Evolutionary conservation across 2,113 vertebrate genomes (phyloP).

Genomic region (Pluvianellus socialis): DNA sequence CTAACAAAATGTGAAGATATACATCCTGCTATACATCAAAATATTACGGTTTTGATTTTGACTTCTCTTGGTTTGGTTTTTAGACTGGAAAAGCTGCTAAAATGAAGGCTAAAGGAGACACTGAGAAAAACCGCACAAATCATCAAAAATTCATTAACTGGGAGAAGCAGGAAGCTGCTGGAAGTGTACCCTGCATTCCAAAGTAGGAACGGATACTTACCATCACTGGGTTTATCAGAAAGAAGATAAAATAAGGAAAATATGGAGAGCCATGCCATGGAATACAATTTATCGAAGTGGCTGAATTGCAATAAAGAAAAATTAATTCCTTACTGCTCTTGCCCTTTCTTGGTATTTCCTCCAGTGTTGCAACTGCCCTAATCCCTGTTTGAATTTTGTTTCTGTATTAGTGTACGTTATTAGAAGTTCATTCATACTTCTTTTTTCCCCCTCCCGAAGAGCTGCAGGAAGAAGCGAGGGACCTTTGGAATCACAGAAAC

Average conservation of each 20-base stretch:
- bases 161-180: background rate
- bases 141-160: background rate
- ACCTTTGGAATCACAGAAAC: background rate
- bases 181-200: background rate
- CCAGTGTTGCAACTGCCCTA: background rate
- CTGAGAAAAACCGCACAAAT: background rate
- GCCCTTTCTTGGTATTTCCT: background rate
- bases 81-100: conserved; percentile 30
- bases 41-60: background rate
- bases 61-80: background rate
- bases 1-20: background rate
- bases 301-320: background rate
- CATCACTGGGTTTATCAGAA: conserved; percentile 65
- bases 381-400: background rate
- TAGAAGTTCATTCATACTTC: background rate
- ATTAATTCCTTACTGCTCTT: background rate
- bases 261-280: background rate
- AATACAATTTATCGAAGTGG: background rate
- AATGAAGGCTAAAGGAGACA: background rate
- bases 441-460: background rate
- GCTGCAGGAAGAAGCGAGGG: background rate
- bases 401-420: background rate
- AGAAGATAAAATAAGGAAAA: background rate
- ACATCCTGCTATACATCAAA: background rate
- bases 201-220: conserved; percentile 23